Conservation (phyloP, 30 jellyfish, hydroid and myxozoan genomes). For the Cassiopea andromeda region DNA sequence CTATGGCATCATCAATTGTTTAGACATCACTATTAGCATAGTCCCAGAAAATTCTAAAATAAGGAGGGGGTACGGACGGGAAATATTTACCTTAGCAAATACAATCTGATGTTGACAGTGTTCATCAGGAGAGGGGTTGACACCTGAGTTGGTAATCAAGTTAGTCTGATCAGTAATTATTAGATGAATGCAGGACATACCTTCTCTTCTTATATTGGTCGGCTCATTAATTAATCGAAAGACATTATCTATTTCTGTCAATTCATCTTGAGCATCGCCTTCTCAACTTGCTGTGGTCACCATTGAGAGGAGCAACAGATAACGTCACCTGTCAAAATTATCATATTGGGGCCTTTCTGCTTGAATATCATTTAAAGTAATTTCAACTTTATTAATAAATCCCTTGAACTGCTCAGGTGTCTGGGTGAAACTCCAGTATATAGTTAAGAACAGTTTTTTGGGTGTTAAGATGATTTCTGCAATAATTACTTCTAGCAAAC, state of each 20-base stretch:
- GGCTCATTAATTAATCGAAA: constrained; percentile 54
- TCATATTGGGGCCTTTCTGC: not conserved
- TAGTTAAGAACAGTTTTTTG: not conserved
- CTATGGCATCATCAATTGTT: not conserved
- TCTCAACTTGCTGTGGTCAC: constrained; percentile 56
- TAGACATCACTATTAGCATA: constrained; percentile 14
- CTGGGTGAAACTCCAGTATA: constrained; percentile 31
- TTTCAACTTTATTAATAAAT: constrained; percentile 1
- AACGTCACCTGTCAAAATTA: constrained; percentile 27
- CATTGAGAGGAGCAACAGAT: constrained; percentile 52
- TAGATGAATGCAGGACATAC: constrained; percentile 58
- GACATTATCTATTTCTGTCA: constrained; percentile 35
- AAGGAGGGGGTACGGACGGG: constrained; percentile 44
- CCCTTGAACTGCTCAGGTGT: constrained; percentile 10
- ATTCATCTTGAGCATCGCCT: constrained; percentile 57
- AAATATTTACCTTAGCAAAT: constrained; percentile 32
- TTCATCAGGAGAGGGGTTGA: constrained; percentile 59
- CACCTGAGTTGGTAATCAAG: constrained; percentile 55
- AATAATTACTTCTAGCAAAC: constrained; percentile 27
- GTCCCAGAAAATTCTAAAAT: constrained; percentile 45
- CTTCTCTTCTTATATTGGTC: constrained; percentile 41
- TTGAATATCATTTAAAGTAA: not conserved
- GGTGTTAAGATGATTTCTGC: constrained; percentile 12
- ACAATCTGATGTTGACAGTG: constrained; percentile 65
- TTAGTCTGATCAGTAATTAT: constrained; percentile 66